Conservation (phyloP, 2,797 vertebrate species). For the Picus viridis region DNA sequence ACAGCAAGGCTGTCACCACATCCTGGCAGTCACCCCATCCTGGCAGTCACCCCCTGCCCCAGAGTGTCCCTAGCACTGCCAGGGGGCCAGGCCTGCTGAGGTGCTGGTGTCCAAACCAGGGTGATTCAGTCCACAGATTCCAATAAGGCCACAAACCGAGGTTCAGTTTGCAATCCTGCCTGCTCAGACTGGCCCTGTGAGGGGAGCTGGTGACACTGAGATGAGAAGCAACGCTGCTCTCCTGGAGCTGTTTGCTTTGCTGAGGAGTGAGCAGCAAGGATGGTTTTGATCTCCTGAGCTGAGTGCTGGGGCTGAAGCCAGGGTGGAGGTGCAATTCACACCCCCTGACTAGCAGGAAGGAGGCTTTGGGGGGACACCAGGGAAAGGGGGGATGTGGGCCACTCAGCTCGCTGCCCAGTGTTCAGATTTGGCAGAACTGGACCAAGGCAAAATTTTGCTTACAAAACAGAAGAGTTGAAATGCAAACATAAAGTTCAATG, state of each 20-base stretch:
- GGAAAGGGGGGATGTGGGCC: background rate
- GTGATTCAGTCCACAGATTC: background rate
- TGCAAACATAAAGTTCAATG: background rate
- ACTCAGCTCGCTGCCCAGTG: background rate
- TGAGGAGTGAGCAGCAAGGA: background rate
- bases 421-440: background rate
- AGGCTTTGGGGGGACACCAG: background rate
- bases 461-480: background rate
- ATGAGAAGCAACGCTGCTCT: background rate
- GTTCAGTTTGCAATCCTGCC: background rate
- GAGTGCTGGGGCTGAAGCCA: background rate
- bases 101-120: background rate
- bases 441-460: background rate
- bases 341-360: background rate
- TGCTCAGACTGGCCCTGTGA: background rate
- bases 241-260: background rate
- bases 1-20: background rate
- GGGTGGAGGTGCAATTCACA: background rate
- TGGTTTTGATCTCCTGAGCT: background rate
- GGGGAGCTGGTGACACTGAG: background rate
- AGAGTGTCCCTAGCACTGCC: background rate
- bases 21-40: background rate
- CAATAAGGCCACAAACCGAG: background rate
- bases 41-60: background rate
- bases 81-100: background rate